Evolutionary conservation across 64 coral and sea anemone genomes (phyloP).

Genomic region (Porites australiensis): DNA sequence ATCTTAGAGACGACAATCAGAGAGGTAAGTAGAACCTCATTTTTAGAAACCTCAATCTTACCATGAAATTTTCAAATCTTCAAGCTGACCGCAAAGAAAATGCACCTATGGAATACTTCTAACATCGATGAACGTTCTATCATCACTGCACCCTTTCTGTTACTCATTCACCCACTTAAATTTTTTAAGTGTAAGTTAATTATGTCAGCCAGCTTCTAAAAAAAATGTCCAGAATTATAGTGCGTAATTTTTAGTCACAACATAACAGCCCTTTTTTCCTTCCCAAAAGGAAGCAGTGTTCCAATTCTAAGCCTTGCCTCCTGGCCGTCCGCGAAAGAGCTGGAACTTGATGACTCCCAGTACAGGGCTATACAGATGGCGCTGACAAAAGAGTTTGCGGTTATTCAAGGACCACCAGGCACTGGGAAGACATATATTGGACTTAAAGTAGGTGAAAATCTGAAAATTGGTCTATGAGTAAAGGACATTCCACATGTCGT

Average conservation of each 20-base stretch:
- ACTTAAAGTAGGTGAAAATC: slow-evolving; percentile 60
- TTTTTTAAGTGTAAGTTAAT: too few relatives aligned
- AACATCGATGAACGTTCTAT: too few relatives aligned
- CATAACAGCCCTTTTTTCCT: not conserved
- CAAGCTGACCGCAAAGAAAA: too few relatives aligned
- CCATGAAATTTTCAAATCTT: too few relatives aligned
- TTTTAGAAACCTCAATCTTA: too few relatives aligned
- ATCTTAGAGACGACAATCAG: not conserved
- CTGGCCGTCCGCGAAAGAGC: slow-evolving; percentile 79
- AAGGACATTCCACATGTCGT: too few relatives aligned
- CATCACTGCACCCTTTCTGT: too few relatives aligned
- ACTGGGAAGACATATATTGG: slow-evolving; percentile 90
- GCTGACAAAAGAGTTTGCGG: slow-evolving; percentile 86
- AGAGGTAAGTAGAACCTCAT: not conserved
- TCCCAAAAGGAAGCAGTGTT: slow-evolving; percentile 9
- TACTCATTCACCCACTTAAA: too few relatives aligned
- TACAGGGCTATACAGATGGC: slow-evolving; percentile 73
- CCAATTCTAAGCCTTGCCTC: slow-evolving; percentile 31
- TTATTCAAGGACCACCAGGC: slow-evolving; percentile 86
- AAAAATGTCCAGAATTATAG: not conserved
- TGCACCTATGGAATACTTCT: too few relatives aligned
- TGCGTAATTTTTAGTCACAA: not conserved
- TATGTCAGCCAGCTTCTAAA: too few relatives aligned
- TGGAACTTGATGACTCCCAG: slow-evolving; percentile 80
- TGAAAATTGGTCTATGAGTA: not conserved